These are phyloP conservation scores for Paramormyrops hopkinsi DNA, from an alignment of 2,797 vertebrate species.

Conservation along the genomic window DNA sequence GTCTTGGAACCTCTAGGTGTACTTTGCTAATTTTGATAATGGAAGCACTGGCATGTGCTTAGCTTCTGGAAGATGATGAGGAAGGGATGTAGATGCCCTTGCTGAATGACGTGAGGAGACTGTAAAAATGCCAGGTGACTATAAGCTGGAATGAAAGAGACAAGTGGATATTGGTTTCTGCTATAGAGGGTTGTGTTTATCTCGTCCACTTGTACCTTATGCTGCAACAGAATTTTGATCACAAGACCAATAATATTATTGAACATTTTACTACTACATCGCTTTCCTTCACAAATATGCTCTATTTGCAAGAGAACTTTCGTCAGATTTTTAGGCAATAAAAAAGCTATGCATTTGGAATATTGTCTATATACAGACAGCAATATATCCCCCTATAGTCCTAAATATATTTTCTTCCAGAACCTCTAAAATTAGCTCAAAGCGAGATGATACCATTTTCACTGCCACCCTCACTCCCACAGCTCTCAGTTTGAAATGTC, in stretches of 20 bases:
- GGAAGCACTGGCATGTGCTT: constrained; percentile 51
- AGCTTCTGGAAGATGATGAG: constrained; percentile 26
- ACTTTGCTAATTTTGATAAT: constrained; percentile 63
- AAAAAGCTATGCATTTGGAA: neutral
- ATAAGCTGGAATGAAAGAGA: neutral
- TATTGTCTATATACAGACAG: neutral
- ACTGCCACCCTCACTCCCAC: neutral
- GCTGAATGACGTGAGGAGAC: constrained; percentile 47
- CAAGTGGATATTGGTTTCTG: neutral
- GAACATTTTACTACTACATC: neutral
- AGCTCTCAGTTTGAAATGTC: neutral
- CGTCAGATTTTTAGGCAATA: neutral
- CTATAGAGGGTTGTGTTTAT: neutral
- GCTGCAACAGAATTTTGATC: neutral
- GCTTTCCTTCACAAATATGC: neutral
- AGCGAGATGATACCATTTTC: neutral
- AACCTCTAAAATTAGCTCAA: neutral
- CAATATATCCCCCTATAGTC: neutral
- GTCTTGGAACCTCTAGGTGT: constrained; percentile 38
- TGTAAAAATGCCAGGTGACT: constrained; percentile 24
- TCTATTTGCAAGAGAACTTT: neutral
- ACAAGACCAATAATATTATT: neutral
- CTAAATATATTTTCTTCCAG: neutral
- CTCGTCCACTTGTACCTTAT: neutral
- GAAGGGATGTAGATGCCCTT: constrained; percentile 45